Evolutionary conservation across 2,888 invertebrate genomes (phyloP), one percentile per base, ranked within the genome.

Genomic region (Stenchaetothrips biformis): DNA sequence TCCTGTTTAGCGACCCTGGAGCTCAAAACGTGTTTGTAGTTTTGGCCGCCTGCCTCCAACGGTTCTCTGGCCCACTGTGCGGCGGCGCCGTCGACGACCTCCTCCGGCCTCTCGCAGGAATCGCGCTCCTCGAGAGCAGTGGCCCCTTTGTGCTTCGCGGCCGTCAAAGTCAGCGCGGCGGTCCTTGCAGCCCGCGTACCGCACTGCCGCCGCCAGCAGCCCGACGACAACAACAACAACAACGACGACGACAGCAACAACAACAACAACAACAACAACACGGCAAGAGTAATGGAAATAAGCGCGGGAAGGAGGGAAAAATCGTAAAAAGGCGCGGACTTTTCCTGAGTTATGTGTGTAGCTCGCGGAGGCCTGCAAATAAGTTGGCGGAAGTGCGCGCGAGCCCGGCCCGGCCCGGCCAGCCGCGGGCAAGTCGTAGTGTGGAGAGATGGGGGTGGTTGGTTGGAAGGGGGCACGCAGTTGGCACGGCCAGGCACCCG

Each of bases 331-430:
- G 7, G 67, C 62, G 67, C 67, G 11, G 67, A 25, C 67, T 74
- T 74, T 74, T 8, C 67, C 67, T 74, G n/a, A 11, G 67, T 25
- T 21, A 25, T 74, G 25, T 74, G 25, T 74, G 67, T 11, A 74
- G 67, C 21, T 25, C 67, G 67, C 25, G 11, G 67, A 74, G 67
- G 67, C 21, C 67, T 74, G 67, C 67, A 74, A 74, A 74, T 74
- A 74, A 74, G 67, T 74, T 74, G 67, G 67, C 67, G n/a, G n/a
- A n/a, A n/a, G n/a, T 37, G 37, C 37, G 37, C 37, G 37, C 37
- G 37, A 37, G 37, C 37, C 37, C 37, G 37, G 37, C 2, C 37
- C 37, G 4, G 37, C 37, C 37, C 2, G 37, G 37, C 37, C 37
- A 4, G 37, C 53, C 53, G 53, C 53, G 53, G 0, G 53, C 53